Evolutionary conservation across 2,888 invertebrate genomes (phyloP), one percentile per base, ranked within the genome.

Genomic region (Luperina nickerlii): DNA sequence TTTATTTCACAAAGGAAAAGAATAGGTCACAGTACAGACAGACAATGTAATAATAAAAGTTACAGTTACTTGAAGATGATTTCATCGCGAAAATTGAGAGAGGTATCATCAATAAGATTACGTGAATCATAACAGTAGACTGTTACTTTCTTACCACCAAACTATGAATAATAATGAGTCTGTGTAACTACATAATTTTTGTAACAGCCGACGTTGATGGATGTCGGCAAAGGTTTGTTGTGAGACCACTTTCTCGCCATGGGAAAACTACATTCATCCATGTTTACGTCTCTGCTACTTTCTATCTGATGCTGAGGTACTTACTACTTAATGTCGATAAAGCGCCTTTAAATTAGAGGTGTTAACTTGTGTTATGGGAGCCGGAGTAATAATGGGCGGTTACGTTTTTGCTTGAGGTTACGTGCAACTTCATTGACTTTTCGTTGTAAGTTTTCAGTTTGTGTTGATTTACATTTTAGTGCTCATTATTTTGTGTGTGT

Each of bases 171-270:
- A 81, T 84, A 88, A 86, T 79, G 71, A 79, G 72, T 51, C 60
- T 71, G 60, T 81, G 79, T 84, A 74, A 85, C 85, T 77, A 84
- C 90, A 88, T 89, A 90, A 90, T 91, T 89, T 90, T 89, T 88
- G 85, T 92, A 90, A 91, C 83, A 89, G 72, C 18, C 80, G 82
- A 86, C 83, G 77, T 83, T 87, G 84, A 90, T 90, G 81, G 83
- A 88, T 87, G 85, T 81, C 67, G 74, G 88, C 87, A 85, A 91
- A 91, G 91, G 92, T 91, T 89, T 88, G 84, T 74, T 84, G 88
- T 89, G 80, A 80, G 90, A 93, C 94, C 92, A 95, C 96, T 96
- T 96, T 96, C 96, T 95, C 90, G 90, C 92, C 94, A 96, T 96
- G 96, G 95, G 96, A 96, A 96, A 94, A 93, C 91, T 90, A 87